Conservation (phyloP, 2,888 invertebrate genomes). For the Pyrgus malvae region DNA sequence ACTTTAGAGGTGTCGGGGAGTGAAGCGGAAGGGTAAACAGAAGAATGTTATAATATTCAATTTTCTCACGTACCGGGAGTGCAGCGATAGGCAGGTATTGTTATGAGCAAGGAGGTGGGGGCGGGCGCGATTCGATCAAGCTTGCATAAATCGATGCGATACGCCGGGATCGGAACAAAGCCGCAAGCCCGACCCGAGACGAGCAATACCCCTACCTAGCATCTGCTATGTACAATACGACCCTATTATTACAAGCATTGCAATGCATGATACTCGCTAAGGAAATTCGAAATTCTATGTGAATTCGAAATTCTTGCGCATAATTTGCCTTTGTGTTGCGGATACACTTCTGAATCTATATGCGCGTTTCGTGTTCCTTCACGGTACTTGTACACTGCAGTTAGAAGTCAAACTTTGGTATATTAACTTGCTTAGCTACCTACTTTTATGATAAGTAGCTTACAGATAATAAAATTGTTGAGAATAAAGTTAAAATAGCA, state of each 20-base stretch:
- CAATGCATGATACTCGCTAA: slow-evolving; percentile 29
- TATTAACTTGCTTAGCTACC: too few relatives aligned
- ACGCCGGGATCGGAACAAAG: slow-evolving; percentile 75
- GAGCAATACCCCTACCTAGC: slow-evolving; percentile 34
- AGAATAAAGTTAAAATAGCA: neutral
- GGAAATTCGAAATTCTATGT: slow-evolving; percentile 28
- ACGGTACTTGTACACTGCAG: neutral
- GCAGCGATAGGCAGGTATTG: slow-evolving; percentile 56
- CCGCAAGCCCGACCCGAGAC: slow-evolving; percentile 58
- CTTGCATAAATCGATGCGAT: slow-evolving; percentile 79
- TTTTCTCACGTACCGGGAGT: slow-evolving; percentile 46
- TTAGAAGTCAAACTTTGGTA: neutral
- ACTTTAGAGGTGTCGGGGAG: slow-evolving; percentile 8
- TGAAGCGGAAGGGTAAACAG: slow-evolving; percentile 17
- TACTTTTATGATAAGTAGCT: too few relatives aligned
- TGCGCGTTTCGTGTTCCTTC: slow-evolving; percentile 11
- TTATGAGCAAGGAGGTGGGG: slow-evolving; percentile 45
- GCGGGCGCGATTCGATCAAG: slow-evolving; percentile 63
- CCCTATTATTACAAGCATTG: slow-evolving; percentile 30
- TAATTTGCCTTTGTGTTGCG: slow-evolving; percentile 26
- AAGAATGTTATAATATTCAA: slow-evolving; percentile 44
- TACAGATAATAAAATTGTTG: neutral
- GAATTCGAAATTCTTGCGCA: slow-evolving; percentile 26
- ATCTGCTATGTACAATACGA: slow-evolving; percentile 42
- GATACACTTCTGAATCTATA: slow-evolving; percentile 11